phyloP scores from a whole-genome alignment of 2,113 vertebrate species.

The Muntiacus reevesi region DNA sequence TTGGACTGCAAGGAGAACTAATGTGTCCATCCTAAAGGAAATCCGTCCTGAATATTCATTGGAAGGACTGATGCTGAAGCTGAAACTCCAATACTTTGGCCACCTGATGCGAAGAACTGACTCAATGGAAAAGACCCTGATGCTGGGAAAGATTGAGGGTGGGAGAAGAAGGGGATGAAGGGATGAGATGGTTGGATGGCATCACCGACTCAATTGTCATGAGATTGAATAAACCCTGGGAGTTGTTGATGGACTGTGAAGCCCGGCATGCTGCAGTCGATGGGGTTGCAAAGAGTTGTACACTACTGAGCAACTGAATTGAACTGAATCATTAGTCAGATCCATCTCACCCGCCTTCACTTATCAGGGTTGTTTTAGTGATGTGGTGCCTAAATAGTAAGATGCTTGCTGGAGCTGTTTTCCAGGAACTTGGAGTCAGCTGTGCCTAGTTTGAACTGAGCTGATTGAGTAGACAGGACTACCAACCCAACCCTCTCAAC shows the following conservation, averaged over 20 bases:
- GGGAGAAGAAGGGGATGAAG: fast-evolving
- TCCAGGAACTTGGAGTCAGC: background rate
- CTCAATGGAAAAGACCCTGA: background rate
- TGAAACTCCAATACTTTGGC: background rate
- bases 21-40: background rate
- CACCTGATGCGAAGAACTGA: background rate
- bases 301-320: background rate
- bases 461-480: background rate
- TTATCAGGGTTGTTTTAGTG: background rate
- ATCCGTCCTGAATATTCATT: background rate
- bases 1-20: background rate
- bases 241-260: background rate
- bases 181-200: background rate
- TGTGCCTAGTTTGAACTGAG: background rate
- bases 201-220: background rate
- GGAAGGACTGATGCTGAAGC: background rate
- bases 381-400: background rate
- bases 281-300: background rate
- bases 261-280: fast-evolving
- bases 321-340: background rate
- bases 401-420: background rate
- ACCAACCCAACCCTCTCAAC: background rate
- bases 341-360: background rate
- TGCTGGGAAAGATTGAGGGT: background rate
- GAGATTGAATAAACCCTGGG: background rate